Percentiles rank a stretch among this genome's conserved stretches.
These are phyloP conservation scores for Spodoptera frugiperda DNA, from an alignment of 1,140 invertebrate genomes.

Conservation along the genomic window DNA sequence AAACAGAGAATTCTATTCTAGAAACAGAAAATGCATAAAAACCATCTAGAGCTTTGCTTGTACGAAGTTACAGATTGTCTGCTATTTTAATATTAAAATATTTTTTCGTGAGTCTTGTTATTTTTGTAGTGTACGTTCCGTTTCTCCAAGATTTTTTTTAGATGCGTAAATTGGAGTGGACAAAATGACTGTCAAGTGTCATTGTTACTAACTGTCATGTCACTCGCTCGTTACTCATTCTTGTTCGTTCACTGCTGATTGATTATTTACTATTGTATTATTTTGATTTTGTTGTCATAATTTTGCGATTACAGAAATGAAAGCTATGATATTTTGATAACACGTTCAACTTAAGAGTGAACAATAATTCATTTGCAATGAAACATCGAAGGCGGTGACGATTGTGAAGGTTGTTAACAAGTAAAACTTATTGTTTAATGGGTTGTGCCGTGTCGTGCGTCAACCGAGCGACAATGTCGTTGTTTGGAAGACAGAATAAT, in stretches of 20 bases:
- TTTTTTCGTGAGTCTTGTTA: no score
- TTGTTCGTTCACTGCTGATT: conserved; percentile 15
- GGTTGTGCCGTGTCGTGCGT: conserved; percentile 81
- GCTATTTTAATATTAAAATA: no score
- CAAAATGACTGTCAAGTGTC: no score
- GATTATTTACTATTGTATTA: conserved; percentile 33
- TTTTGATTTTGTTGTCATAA: conserved; percentile 33
- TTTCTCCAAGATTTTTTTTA: no score
- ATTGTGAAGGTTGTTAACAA: conserved; percentile 23
- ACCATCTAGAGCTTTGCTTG: no score
- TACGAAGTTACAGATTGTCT: no score
- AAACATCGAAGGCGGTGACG: conserved; percentile 61
- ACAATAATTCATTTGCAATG: conserved; percentile 52
- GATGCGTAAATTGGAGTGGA: no score
- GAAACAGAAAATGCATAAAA: no score
- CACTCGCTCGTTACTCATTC: background rate
- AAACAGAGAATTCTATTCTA: no score
- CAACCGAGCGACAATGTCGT: conserved; percentile 76
- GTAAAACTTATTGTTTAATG: conserved; percentile 68
- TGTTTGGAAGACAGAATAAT: conserved; percentile 70
- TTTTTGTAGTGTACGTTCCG: no score
- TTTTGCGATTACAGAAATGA: conserved; percentile 34
- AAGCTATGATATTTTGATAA: conserved; percentile 28
- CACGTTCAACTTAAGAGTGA: conserved; percentile 5
- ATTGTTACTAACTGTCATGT: background rate